phyloP scores from a whole-genome alignment of 1,140 invertebrate species.

The Linepithema humile region DNA sequence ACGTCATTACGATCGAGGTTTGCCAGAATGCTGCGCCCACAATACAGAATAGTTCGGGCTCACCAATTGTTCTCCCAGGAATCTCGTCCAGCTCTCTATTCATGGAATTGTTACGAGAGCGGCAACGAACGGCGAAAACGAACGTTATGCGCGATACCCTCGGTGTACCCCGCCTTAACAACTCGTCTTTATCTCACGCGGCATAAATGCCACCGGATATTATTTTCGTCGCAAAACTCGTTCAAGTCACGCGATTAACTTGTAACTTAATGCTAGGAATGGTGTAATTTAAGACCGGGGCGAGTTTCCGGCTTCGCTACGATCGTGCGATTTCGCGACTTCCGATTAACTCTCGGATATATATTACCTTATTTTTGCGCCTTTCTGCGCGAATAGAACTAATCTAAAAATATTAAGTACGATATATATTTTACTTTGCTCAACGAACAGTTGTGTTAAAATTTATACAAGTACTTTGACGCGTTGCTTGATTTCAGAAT shows the following conservation, averaged over 20 bases:
- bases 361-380: background rate
- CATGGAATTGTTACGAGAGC: conserved; percentile 49
- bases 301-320: background rate
- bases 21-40: conserved; percentile 53
- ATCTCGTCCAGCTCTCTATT: conserved; percentile 59
- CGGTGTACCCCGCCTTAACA: background rate
- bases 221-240: conserved; percentile 51
- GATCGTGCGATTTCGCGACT: conserved; percentile 42
- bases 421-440: background rate
- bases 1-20: conserved; percentile 60
- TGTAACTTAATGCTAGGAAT: conserved; percentile 42
- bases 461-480: no score
- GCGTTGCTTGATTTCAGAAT: no score
- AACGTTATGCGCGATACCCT: background rate
- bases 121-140: no score
- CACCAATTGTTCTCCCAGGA: conserved; percentile 60
- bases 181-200: conserved; percentile 29
- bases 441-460: no score
- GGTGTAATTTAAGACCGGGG: conserved; percentile 31
- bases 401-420: background rate
- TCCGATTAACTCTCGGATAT: conserved; percentile 43
- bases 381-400: background rate
- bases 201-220: conserved; percentile 52
- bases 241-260: conserved; percentile 47
- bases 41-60: conserved; percentile 55